Base-by-base conservation (phyloP, 2,888 invertebrate genomes). In the Trissonchulus sp. region DNA sequence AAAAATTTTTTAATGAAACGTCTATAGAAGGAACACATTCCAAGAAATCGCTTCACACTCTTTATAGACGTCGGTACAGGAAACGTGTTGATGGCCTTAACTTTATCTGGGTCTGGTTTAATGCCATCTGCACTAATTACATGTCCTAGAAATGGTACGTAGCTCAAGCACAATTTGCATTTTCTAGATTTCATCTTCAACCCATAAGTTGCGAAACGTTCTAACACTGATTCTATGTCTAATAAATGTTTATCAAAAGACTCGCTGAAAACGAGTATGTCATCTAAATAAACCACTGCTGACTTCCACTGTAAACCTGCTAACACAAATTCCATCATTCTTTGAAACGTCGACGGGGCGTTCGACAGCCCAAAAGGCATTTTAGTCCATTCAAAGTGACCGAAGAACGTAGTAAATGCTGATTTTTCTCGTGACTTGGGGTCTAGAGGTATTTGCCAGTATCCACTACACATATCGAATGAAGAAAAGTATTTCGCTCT, bases 401-500 rank as follows among this genome's bases (percentile, higher is more conserved):
- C 71, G 8, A 31, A n/a, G 8, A 35, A 8, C 28, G 34, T 34
- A 2, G 35, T 35, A 34, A 71, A 71, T 3, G 71, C 18, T 34
- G 71, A 31, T 30, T 35, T 30, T 8, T 15, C 2, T 31, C 34
- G 31, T 8, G 31, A 28, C n/a, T 31, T 34, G n/a, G 31, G 8
- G n/a, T 71, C 36, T 3, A 71, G 8, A 30, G 31, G 34, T 8
- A 71, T 31, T 31, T 71, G 71, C 71, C 76, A 77, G 69, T 76
- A 76, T n/a, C 76, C 76, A 8, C 37, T 48, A 23, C n/a, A 8
- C 74, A 65, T n/a, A n/a, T n/a, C n/a, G n/a, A n/a, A n/a, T n/a
- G n/a, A n/a, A n/a, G n/a, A n/a, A n/a, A n/a, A n/a, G 62, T 23
- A 76, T 34, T 15, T 72, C 63, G 28, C 28, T 33, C 33, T 23